Evolutionary conservation across 23 tunicate species (phyloP).

Genomic region (Diplosoma virens): DNA sequence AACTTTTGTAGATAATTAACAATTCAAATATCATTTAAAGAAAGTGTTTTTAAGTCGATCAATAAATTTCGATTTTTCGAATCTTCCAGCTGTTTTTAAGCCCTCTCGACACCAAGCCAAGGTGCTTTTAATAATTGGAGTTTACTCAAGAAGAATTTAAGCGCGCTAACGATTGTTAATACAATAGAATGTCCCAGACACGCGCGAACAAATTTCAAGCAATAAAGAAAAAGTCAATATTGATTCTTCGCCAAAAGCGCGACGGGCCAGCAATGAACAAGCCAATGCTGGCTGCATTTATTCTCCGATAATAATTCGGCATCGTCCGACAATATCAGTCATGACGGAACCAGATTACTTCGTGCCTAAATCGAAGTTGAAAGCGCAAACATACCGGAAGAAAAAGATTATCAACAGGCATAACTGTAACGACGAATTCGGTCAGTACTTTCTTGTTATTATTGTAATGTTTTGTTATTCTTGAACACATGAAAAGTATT

Average conservation of each 20-base stretch:
- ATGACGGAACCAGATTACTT: conserved; percentile 32
- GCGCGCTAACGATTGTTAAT: too few species aligned
- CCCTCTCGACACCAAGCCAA: too few species aligned
- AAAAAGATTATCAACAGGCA: conserved; percentile 9
- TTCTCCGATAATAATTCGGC: background rate
- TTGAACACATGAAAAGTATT: too few species aligned
- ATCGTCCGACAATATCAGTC: conserved; percentile 25
- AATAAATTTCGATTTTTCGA: too few species aligned
- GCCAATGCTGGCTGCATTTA: background rate
- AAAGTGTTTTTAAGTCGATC: too few species aligned
- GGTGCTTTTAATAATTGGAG: too few species aligned
- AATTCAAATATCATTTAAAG: too few species aligned
- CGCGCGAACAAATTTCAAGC: background rate
- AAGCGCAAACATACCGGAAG: background rate
- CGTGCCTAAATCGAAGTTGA: conserved; percentile 13
- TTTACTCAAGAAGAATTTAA: too few species aligned
- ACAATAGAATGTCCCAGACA: too few species aligned
- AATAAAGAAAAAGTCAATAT: background rate
- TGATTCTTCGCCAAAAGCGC: background rate
- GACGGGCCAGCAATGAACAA: background rate
- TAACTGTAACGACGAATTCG: conserved; percentile 17
- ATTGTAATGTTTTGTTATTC: too few species aligned
- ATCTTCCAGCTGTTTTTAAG: too few species aligned
- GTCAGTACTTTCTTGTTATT: background rate
- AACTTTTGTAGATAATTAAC: too few species aligned